Evolutionary conservation across 2,113 vertebrate species (phyloP).

Genomic region (Castor canadensis): DNA sequence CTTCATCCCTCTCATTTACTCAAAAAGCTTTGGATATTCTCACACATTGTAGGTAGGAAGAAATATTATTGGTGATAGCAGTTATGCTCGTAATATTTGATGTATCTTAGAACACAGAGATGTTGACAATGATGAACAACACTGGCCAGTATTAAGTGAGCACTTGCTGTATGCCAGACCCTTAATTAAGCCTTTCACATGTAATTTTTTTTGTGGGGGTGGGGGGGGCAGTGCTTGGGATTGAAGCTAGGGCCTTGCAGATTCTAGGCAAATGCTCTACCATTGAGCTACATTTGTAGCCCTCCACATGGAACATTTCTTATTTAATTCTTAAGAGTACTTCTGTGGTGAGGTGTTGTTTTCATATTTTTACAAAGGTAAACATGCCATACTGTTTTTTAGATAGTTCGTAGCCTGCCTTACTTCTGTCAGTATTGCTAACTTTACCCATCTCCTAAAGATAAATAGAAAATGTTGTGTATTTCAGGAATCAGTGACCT

Average conservation of each 20-base stretch:
- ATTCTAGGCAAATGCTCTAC: neutral
- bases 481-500: constrained; percentile 77
- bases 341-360: neutral
- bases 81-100: neutral
- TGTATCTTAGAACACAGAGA: neutral
- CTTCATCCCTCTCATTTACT: neutral
- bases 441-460: neutral
- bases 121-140: neutral
- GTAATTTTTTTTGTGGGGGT: neutral
- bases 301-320: neutral
- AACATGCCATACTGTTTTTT: neutral
- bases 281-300: neutral
- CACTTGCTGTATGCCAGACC: neutral
- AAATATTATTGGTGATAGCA: neutral
- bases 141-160: neutral
- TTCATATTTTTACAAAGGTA: neutral
- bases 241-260: neutral
- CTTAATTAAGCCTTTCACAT: neutral
- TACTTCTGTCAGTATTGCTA: neutral
- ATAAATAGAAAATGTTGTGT: constrained; percentile 25
- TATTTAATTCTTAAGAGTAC: neutral
- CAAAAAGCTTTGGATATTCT: neutral
- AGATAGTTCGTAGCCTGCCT: neutral
- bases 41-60: neutral
- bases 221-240: neutral